Conservation (phyloP, 1,140 invertebrate species). For the Elysia chlorotica region DNA sequence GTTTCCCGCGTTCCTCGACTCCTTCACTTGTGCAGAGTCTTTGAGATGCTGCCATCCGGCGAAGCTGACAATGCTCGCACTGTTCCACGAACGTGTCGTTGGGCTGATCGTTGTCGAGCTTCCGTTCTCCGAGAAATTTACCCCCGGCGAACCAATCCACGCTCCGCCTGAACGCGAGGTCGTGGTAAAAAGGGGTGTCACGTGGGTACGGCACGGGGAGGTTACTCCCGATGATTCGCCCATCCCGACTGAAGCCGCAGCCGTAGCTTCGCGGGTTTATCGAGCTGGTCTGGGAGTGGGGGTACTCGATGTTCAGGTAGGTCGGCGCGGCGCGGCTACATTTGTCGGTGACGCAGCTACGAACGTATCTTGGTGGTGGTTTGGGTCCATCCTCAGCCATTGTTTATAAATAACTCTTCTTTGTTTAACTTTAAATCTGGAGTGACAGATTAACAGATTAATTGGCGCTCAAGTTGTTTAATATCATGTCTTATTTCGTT, state of each 20-base stretch:
- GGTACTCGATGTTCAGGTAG: neutral
- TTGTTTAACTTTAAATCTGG: too few species aligned
- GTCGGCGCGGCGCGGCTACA: too few species aligned
- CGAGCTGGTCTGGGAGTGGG: neutral
- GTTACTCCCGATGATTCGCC: conserved; percentile 6
- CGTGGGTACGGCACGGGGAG: conserved; percentile 1
- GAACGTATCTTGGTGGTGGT: too few species aligned
- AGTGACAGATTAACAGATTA: too few species aligned
- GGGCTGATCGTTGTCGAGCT: neutral
- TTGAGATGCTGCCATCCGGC: neutral
- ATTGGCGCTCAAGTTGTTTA: too few species aligned
- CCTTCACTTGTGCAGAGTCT: neutral
- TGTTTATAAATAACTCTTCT: too few species aligned
- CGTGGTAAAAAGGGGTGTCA: neutral
- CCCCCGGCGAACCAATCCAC: conserved; percentile 6
- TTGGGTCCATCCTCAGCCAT: too few species aligned
- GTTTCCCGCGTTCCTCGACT: neutral
- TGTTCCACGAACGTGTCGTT: neutral
- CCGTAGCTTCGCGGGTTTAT: neutral
- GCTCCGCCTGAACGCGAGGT: neutral
- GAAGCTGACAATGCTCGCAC: too few species aligned
- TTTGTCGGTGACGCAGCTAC: too few species aligned
- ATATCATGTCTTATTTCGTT: too few species aligned
- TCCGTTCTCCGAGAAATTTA: too few species aligned
- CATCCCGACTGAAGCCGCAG: neutral